Evolutionary conservation across 2,888 invertebrate genomes (phyloP).

Genomic region (Ceramica pisi): DNA sequence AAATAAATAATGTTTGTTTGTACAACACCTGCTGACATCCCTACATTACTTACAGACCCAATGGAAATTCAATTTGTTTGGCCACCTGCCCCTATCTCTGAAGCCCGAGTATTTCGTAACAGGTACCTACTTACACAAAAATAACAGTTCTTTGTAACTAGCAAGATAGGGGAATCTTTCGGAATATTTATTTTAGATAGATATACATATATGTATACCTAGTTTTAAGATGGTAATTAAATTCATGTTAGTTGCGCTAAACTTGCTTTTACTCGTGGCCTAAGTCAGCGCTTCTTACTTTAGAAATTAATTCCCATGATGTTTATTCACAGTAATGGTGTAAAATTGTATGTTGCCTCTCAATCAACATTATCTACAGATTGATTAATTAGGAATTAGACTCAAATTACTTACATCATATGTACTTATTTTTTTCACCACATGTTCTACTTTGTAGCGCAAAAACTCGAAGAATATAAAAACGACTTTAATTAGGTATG

Average conservation of each 20-base stretch:
- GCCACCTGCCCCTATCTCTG: conserved; percentile 67
- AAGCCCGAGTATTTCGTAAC: conserved; percentile 45
- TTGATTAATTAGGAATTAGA: too few species aligned
- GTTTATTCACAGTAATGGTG: background rate
- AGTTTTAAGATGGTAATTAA: background rate
- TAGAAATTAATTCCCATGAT: background rate
- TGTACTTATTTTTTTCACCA: too few species aligned
- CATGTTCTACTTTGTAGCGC: background rate
- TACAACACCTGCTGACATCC: conserved; percentile 63
- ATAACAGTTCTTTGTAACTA: conserved; percentile 25
- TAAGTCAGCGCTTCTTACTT: background rate
- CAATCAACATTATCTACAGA: too few species aligned
- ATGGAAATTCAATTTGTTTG: conserved; percentile 72
- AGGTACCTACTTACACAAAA: conserved; percentile 15
- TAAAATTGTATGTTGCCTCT: too few species aligned
- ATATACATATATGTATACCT: too few species aligned
- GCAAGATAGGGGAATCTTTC: background rate
- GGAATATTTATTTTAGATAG: conserved; percentile 10
- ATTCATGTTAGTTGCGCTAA: conserved; percentile 4
- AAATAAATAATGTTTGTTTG: conserved; percentile 53
- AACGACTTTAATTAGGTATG: too few species aligned
- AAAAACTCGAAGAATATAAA: background rate
- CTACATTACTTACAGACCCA: conserved; percentile 52
- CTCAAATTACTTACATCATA: too few species aligned
- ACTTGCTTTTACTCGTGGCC: background rate